Evolutionary conservation across 2,888 invertebrate species (phyloP).

Genomic region (Seira musarum): DNA sequence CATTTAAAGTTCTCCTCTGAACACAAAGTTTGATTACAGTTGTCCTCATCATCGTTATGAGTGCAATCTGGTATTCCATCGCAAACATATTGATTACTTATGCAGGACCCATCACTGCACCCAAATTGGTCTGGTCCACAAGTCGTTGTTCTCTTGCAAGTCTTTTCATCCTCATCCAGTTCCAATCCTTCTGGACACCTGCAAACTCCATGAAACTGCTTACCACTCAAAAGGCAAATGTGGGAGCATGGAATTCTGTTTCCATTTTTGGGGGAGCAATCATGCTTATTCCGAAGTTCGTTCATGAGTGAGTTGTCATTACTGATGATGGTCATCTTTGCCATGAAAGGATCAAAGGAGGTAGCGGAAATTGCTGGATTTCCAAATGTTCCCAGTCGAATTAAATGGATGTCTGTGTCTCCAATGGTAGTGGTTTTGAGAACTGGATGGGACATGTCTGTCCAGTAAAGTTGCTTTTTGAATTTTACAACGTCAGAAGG

Average conservation of each 20-base stretch:
- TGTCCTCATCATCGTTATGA: constrained; percentile 68
- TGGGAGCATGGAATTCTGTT: constrained; percentile 71
- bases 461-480: constrained; percentile 65
- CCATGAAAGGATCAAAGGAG: constrained; percentile 54
- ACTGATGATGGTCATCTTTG: constrained; percentile 61
- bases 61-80: constrained; percentile 70
- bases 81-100: constrained; percentile 69
- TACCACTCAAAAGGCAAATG: constrained; percentile 71
- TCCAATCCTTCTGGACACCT: constrained; percentile 72
- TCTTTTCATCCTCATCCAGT: constrained; percentile 70
- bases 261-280: constrained; percentile 56
- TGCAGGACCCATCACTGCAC: constrained; percentile 77
- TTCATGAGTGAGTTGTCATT: constrained; percentile 48
- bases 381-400: constrained; percentile 32
- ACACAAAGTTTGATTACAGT: constrained; percentile 57
- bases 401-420: background rate
- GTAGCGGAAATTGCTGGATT: constrained; percentile 32
- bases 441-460: constrained; percentile 62
- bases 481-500: constrained; percentile 63
- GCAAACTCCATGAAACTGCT: constrained; percentile 67
- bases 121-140: constrained; percentile 73
- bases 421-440: constrained; percentile 30
- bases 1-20: constrained; percentile 44
- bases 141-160: constrained; percentile 64
- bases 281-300: constrained; percentile 56